Conservation (phyloP, 2,797 vertebrate genomes). For the Sparidentex hasta region DNA sequence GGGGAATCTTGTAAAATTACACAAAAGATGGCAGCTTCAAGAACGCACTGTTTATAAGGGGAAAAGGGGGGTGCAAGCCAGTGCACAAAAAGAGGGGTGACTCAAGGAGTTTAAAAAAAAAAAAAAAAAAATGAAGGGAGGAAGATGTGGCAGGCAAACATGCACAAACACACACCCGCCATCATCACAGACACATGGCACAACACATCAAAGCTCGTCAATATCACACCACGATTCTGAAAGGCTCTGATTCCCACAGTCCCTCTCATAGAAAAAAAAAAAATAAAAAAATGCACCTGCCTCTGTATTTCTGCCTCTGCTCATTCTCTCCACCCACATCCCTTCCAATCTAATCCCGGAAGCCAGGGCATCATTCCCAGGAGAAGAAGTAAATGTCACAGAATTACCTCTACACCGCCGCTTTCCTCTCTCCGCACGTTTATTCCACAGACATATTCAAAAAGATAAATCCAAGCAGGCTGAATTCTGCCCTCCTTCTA, state of each 20-base stretch:
- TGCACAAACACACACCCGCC: conserved; percentile 22
- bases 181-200: conserved; percentile 58
- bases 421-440: conserved; percentile 48
- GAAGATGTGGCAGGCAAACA: conserved; percentile 25
- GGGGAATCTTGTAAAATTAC: conserved; percentile 71
- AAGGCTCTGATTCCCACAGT: conserved; percentile 51
- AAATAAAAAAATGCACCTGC: conserved; percentile 63
- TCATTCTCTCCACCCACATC: conserved; percentile 73
- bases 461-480: conserved; percentile 70
- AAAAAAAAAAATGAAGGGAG: conserved; percentile 37
- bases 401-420: conserved; percentile 76
- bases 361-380: conserved; percentile 76
- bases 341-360: conserved; percentile 77
- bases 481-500: conserved; percentile 54
- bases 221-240: conserved; percentile 64
- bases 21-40: conserved; percentile 33
- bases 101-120: conserved; percentile 41
- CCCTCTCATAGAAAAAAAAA: conserved; percentile 7
- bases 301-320: conserved; percentile 63
- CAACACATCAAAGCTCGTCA: conserved; percentile 64
- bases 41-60: neutral
- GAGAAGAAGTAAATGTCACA: conserved; percentile 78
- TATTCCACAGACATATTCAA: conserved; percentile 75
- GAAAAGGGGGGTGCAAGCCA: conserved; percentile 1
- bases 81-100: conserved; percentile 23